Conservation (phyloP, 2,888 invertebrate genomes). For the Stenichneumon culpator region DNA sequence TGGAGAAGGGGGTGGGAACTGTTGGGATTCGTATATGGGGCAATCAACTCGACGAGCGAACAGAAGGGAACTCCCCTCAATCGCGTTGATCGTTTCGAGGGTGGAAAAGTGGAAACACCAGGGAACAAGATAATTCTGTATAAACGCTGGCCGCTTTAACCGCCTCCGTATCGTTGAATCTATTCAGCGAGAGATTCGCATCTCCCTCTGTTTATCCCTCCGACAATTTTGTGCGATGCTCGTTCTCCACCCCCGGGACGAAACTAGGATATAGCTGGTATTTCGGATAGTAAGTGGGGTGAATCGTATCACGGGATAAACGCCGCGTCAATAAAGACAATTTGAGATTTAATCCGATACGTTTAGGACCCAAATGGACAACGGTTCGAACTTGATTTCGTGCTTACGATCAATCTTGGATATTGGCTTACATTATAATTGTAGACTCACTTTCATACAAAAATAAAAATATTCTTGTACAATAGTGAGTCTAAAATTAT, state of each 20-base stretch:
- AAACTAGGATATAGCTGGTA: not conserved
- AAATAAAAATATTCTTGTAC: not conserved
- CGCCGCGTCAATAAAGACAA: constrained; percentile 1
- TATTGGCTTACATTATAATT: not conserved
- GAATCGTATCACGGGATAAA: constrained; percentile 7
- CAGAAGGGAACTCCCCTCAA: constrained; percentile 54
- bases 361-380: not conserved
- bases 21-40: constrained; percentile 50
- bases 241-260: not conserved
- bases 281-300: not conserved
- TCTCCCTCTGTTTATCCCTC: constrained; percentile 21
- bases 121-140: constrained; percentile 63
- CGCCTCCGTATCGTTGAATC: constrained; percentile 55
- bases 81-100: constrained; percentile 44
- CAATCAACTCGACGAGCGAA: constrained; percentile 64
- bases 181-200: constrained; percentile 47
- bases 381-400: not conserved
- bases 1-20: constrained; percentile 1
- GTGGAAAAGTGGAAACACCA: constrained; percentile 43
- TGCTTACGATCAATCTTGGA: not conserved
- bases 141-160: constrained; percentile 59
- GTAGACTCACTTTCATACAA: not conserved
- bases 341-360: not conserved
- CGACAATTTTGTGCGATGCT: constrained; percentile 7
- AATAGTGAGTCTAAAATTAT: not conserved